Evolutionary conservation across 2,888 invertebrate species (phyloP).

Genomic region (Schrankia costaestrigalis): DNA sequence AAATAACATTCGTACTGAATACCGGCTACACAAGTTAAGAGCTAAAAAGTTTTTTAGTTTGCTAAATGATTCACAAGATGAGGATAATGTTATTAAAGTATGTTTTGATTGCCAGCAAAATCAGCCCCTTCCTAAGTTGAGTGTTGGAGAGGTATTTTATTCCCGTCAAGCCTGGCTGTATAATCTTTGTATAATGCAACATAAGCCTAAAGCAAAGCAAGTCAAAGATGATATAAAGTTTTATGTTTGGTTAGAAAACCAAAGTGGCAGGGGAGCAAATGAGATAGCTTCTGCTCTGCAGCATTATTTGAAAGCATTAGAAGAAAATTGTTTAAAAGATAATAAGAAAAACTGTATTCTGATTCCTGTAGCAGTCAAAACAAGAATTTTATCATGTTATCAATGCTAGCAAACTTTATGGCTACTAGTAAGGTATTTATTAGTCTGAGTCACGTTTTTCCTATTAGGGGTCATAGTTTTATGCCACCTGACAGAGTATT

Average conservation of each 20-base stretch:
- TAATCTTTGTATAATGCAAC: neutral
- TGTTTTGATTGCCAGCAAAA: neutral
- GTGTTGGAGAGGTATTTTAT: constrained; percentile 1
- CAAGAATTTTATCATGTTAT: neutral
- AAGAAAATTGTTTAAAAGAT: neutral
- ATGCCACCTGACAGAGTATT: neutral
- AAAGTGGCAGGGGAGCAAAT: neutral
- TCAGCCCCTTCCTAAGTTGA: neutral
- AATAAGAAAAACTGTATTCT: neutral
- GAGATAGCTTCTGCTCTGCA: neutral
- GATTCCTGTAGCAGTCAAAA: neutral
- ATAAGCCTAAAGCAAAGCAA: neutral
- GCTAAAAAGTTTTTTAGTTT: neutral
- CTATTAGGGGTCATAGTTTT: constrained; percentile 1
- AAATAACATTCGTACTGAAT: neutral
- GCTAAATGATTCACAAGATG: neutral
- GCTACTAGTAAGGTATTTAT: neutral
- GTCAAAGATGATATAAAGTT: neutral
- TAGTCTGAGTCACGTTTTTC: neutral
- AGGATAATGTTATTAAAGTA: neutral
- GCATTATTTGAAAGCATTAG: neutral
- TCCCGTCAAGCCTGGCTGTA: constrained; percentile 1
- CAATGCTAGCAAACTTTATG: neutral
- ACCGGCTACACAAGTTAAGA: neutral
- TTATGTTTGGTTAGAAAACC: neutral